Percentiles rank a stretch among this genome's conserved stretches.
Evolutionary conservation across 2,888 invertebrate genomes (phyloP).

Genomic region (Labia minor): DNA sequence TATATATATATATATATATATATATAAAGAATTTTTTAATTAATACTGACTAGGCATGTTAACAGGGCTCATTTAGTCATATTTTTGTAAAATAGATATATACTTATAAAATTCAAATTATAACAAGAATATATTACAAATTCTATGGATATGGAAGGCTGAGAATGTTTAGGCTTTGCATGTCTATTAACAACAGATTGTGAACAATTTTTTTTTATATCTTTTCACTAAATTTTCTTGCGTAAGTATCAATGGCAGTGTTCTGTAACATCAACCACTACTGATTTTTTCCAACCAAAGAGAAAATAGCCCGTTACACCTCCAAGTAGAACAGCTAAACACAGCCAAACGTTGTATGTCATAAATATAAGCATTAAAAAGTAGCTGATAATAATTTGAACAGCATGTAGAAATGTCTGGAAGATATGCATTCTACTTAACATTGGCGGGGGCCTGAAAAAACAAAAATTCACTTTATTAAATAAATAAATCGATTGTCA

Average conservation of each 20-base stretch:
- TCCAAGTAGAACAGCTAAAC: conserved; percentile 76
- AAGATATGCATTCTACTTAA: conserved; percentile 69
- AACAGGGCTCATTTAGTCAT: neutral
- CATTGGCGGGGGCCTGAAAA: conserved; percentile 69
- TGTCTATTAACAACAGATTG: neutral
- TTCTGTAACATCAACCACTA: conserved; percentile 87
- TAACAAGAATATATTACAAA: neutral
- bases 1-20: no score
- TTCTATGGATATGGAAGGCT: neutral
- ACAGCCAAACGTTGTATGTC: conserved; percentile 94
- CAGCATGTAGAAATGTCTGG: conserved; percentile 78
- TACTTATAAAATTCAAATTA: neutral
- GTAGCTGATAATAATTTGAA: conserved; percentile 85
- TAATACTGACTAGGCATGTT: neutral
- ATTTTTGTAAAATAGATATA: neutral
- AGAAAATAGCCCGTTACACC: conserved; percentile 87
- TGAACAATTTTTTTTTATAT: neutral
- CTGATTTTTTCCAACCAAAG: conserved; percentile 91
- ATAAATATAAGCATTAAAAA: conserved; percentile 93
- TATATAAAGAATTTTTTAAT: neutral
- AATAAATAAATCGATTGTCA: conserved; percentile 19
- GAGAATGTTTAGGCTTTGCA: neutral
- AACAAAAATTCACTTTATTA: no score
- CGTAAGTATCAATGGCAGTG: conserved; percentile 69
- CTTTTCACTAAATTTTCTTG: neutral